phyloP scores from a whole-genome alignment of 2,888 invertebrate genomes.

The Amphiduros pacificus region DNA sequence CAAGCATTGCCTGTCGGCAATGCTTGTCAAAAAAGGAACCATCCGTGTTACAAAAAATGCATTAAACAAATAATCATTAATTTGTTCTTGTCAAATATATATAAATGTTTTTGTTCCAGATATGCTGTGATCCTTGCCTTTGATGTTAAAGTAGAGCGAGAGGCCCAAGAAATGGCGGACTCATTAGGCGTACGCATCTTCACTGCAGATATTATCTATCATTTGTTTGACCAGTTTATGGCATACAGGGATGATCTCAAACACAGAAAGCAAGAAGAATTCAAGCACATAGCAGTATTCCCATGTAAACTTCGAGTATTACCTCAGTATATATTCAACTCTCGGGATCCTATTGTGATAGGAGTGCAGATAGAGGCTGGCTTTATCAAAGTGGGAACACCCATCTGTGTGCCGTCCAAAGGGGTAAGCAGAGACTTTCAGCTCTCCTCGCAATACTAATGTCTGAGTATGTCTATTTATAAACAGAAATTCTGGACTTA shows the following conservation, averaged over 20 bases:
- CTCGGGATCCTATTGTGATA: conserved; percentile 95
- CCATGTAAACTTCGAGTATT: conserved; percentile 87
- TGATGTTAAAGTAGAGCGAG: conserved; percentile 96
- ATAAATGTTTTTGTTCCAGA: too few species aligned
- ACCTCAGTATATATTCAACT: conserved; percentile 94
- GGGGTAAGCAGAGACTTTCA: conserved; percentile 68
- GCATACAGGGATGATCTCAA: conserved; percentile 78
- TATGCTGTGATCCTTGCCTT: conserved; percentile 98
- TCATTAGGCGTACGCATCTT: conserved; percentile 81
- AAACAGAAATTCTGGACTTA: too few species aligned
- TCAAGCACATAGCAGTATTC: conserved; percentile 96
- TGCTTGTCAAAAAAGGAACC: too few species aligned
- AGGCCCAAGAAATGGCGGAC: conserved; percentile 97
- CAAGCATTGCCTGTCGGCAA: too few species aligned
- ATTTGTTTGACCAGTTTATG: conserved; percentile 96
- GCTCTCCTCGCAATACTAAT: too few species aligned
- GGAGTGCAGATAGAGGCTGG: conserved; percentile 96
- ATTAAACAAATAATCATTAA: too few species aligned
- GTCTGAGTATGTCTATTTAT: too few species aligned
- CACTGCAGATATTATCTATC: conserved; percentile 97
- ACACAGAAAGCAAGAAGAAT: conserved; percentile 88
- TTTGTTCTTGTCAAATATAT: too few species aligned
- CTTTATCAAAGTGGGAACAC: conserved; percentile 92
- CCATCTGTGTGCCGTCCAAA: conserved; percentile 94
- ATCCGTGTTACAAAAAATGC: too few species aligned